phyloP scores from a whole-genome alignment of 2,113 vertebrate species.

The Pomatostomus ruficeps region DNA sequence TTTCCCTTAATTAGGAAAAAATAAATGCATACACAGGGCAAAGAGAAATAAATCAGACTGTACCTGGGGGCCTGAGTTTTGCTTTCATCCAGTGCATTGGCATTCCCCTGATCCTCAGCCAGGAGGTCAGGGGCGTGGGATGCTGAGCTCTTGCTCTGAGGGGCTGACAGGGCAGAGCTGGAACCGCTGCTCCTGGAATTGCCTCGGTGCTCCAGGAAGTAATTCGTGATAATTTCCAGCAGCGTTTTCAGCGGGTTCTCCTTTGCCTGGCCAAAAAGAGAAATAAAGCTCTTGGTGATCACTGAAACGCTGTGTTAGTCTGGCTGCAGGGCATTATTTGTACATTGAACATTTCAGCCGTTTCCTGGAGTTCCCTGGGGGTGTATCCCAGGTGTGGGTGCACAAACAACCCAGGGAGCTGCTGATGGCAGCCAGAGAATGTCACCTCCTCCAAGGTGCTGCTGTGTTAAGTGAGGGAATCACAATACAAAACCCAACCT shows the following conservation, averaged over 20 bases:
- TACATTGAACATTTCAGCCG: not conserved
- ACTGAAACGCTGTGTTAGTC: rapidly evolving
- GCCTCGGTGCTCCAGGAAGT: conserved; percentile 74
- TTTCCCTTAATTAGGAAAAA: not conserved
- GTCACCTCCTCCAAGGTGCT: not conserved
- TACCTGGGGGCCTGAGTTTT: conserved; percentile 35
- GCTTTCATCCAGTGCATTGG: not conserved
- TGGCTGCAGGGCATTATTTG: not conserved
- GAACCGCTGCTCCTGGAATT: not conserved
- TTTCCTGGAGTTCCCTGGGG: not conserved
- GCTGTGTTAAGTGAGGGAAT: not conserved
- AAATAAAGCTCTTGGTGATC: not conserved
- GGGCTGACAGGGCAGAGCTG: not conserved
- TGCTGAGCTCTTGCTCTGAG: conserved; percentile 33
- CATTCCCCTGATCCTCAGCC: conserved; percentile 42
- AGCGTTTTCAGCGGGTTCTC: conserved; percentile 84
- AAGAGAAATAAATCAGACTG: not conserved
- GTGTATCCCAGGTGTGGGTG: not conserved
- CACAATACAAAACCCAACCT: not conserved
- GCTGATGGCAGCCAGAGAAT: not conserved
- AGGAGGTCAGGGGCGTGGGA: not conserved
- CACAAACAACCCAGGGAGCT: not conserved
- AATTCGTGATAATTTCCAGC: conserved; percentile 88
- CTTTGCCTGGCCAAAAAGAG: conserved; percentile 52
- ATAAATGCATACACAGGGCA: not conserved